Conservation (phyloP, 2,888 invertebrate species). For the Ischnura elegans region DNA sequence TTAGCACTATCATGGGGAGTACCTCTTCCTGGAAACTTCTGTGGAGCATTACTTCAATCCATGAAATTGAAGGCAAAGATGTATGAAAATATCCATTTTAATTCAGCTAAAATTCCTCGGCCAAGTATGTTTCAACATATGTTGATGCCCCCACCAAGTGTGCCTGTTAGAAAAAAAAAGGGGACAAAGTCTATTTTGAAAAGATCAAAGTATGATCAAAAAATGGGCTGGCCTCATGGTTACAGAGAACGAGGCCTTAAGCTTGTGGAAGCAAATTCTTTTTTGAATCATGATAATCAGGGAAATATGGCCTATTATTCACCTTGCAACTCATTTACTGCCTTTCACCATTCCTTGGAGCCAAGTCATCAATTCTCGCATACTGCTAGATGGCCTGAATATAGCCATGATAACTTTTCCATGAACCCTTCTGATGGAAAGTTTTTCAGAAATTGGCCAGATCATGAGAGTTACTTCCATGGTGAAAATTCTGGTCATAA, state of each 20-base stretch:
- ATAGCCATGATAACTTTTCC: neutral
- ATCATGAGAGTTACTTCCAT: neutral
- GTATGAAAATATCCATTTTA: neutral
- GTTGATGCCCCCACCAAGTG: neutral
- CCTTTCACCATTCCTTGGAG: neutral
- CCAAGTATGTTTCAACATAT: no score
- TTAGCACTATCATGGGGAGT: conserved; percentile 30
- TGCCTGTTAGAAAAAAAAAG: neutral
- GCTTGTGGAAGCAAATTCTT: no score
- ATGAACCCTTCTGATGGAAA: neutral
- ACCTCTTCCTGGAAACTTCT: conserved; percentile 11
- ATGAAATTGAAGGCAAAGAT: neutral
- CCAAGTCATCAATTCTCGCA: neutral
- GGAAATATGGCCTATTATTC: no score
- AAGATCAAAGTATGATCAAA: neutral
- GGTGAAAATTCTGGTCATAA: neutral
- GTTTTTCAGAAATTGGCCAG: neutral
- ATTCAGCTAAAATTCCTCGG: neutral
- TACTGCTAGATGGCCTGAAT: neutral
- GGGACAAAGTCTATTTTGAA: neutral
- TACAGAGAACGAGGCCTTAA: no score
- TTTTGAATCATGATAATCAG: no score
- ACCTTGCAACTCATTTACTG: no score
- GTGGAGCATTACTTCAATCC: neutral
- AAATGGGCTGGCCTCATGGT: neutral